phyloP scores from a whole-genome alignment of 2,113 vertebrate species.

The Leptobrachium leishanense region DNA sequence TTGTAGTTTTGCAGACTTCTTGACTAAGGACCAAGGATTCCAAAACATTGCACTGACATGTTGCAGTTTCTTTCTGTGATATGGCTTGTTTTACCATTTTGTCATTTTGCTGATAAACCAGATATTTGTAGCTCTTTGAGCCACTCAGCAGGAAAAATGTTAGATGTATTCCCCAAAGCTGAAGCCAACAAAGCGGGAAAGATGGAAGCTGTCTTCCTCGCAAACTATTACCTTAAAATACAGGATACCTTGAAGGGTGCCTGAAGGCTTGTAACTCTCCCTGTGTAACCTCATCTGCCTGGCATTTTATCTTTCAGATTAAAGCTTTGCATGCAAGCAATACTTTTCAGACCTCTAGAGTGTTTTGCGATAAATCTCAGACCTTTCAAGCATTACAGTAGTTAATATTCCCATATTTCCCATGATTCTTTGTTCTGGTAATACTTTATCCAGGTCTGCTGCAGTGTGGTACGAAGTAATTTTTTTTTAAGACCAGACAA shows the following conservation, averaged over 20 bases:
- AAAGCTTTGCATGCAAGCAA: slow-evolving; percentile 25
- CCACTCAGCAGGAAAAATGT: neutral
- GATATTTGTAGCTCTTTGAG: neutral
- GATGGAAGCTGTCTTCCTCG: slow-evolving; percentile 46
- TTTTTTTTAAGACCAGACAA: neutral
- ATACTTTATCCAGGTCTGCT: slow-evolving; percentile 29
- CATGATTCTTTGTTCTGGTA: slow-evolving; percentile 15
- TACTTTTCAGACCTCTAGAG: slow-evolving; percentile 8
- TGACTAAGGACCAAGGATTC: neutral
- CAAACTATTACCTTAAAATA: slow-evolving; percentile 52
- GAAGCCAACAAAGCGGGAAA: slow-evolving; percentile 43
- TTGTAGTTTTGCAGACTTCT: neutral
- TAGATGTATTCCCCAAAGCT: slow-evolving; percentile 39
- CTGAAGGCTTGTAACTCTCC: slow-evolving; percentile 54
- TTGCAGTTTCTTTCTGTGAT: slow-evolving; percentile 7
- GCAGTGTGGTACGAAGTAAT: neutral
- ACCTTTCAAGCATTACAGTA: neutral
- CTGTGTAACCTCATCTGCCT: slow-evolving; percentile 18
- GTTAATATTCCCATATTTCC: slow-evolving; percentile 28
- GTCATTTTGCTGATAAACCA: slow-evolving; percentile 12
- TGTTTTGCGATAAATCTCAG: slow-evolving; percentile 4
- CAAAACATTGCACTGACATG: neutral
- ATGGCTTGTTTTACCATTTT: slow-evolving; percentile 1
- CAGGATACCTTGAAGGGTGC: slow-evolving; percentile 48
- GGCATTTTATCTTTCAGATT: slow-evolving; percentile 43